These are phyloP conservation scores for Kryptopterus vitreolus DNA, from an alignment of 2,797 vertebrate genomes.

Conservation along the genomic window DNA sequence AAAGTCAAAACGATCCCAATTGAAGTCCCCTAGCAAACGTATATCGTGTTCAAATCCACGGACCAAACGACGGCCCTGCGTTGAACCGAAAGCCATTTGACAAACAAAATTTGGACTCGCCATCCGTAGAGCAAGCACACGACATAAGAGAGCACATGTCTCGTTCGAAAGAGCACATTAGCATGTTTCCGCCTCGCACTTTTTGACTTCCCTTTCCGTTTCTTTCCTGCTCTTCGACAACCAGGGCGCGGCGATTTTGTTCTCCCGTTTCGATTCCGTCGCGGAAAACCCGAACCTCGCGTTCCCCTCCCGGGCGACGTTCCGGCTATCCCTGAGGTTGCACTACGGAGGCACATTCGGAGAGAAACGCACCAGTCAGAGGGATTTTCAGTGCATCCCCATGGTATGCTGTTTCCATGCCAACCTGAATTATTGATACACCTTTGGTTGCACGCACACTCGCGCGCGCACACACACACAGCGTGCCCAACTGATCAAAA, in stretches of 20 bases:
- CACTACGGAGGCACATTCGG: slow-evolving; percentile 10
- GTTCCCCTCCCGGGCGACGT: background rate
- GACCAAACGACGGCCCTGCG: background rate
- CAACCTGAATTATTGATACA: slow-evolving; percentile 52
- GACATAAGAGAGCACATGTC: slow-evolving; percentile 39
- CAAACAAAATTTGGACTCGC: slow-evolving; percentile 24
- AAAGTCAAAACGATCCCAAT: background rate
- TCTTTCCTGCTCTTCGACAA: background rate
- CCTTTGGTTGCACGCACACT: slow-evolving; percentile 31
- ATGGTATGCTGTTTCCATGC: slow-evolving; percentile 47
- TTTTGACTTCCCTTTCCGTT: slow-evolving; percentile 22
- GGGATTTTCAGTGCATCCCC: slow-evolving; percentile 24
- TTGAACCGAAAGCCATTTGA: slow-evolving; percentile 2
- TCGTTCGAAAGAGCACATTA: slow-evolving; percentile 35
- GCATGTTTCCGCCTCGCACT: slow-evolving; percentile 10
- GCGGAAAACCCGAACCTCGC: background rate
- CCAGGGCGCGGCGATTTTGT: background rate
- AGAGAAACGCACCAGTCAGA: slow-evolving; percentile 1
- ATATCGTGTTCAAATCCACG: background rate
- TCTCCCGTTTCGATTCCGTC: background rate
- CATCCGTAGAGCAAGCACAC: slow-evolving; percentile 34
- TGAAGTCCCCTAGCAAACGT: background rate
- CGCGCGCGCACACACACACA: no score
- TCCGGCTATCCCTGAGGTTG: slow-evolving; percentile 8
- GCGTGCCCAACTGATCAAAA: slow-evolving; percentile 12